Base-by-base conservation (phyloP, 1,140 invertebrate genomes). In the Capitella teleta region DNA sequence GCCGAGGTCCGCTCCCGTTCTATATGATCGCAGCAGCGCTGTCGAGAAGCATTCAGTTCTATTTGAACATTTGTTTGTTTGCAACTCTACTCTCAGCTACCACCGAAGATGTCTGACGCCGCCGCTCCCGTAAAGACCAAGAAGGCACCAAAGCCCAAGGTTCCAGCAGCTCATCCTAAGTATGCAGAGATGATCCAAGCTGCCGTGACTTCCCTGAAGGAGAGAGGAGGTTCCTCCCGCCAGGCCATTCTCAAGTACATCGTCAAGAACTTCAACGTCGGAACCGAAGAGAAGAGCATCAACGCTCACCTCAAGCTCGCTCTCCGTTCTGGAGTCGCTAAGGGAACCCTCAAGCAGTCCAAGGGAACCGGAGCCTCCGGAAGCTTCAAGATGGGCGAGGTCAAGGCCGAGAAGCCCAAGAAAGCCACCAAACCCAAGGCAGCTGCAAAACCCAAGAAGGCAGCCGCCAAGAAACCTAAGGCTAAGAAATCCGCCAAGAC, bases 191-290 rank as follows among this genome's bases (percentile, higher is more conserved):
- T 57, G 54, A 53, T 57, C 32, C 21, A 18, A 14, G 43, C 40
- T 32, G 54, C 43, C 14, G 18, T 57, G 16, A 16, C 24, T 23
- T 36, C 25, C 19, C 28, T 56, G n/a, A 44, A 57, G 30, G 54
- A 57, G 38, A 40, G 54, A n/a, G 26, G 36, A 6, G 56, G 56
- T 19, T 54, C 46, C 25, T 56, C 53, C 1, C 26, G 56, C 30
- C 55, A 57, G 32, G 55, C 53, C 28, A 53, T 57, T 23, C 21
- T 57, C 3, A 57, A 57, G 32, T 56, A 49, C 28, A 44, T 57
- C 23, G 14, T 49, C 1, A 19, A 28, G 10, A 52, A 52, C 28
- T 57, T 78, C 62, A 72, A 65, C 34, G 61, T 71, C 28, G 67
- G 66, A 19, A 56, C 54, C 24, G 62, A 71, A 42, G 41, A 56